Percentiles rank a stretch among this genome's conserved stretches.
phyloP scores from a whole-genome alignment of 2,888 invertebrate species.

The Trypoxylon attenuatum region DNA sequence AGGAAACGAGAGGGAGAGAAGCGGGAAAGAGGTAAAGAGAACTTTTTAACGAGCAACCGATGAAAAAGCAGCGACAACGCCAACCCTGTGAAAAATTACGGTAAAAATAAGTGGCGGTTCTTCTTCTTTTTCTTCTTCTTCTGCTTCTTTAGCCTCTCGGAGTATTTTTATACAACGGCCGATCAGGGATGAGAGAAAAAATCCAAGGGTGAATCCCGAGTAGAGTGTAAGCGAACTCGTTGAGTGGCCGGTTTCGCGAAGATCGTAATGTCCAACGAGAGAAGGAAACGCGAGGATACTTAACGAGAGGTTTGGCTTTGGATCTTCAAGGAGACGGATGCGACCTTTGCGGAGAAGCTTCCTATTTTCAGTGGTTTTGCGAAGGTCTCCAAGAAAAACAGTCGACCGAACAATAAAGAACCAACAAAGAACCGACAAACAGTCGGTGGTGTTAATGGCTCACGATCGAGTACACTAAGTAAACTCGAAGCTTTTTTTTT shows the following conservation, averaged over 20 bases:
- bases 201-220: background rate
- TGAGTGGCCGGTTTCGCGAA: background rate
- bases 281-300: background rate
- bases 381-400: background rate
- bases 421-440: background rate
- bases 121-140: background rate
- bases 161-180: background rate
- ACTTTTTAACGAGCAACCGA: conserved; percentile 44
- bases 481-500: background rate
- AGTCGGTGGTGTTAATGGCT: background rate
- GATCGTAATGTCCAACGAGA: background rate
- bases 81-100: conserved; percentile 8
- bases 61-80: conserved; percentile 21
- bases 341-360: background rate
- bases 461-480: background rate
- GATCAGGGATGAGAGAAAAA: background rate
- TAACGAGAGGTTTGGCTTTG: background rate
- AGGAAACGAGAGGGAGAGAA: background rate
- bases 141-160: background rate
- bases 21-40: background rate
- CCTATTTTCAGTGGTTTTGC: background rate
- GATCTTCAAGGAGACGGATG: background rate
- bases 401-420: no score
- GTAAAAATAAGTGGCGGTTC: conserved; percentile 13
- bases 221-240: no score